Evolutionary conservation across 2,888 invertebrate species (phyloP).

Genomic region (Trichopria drosophilae): DNA sequence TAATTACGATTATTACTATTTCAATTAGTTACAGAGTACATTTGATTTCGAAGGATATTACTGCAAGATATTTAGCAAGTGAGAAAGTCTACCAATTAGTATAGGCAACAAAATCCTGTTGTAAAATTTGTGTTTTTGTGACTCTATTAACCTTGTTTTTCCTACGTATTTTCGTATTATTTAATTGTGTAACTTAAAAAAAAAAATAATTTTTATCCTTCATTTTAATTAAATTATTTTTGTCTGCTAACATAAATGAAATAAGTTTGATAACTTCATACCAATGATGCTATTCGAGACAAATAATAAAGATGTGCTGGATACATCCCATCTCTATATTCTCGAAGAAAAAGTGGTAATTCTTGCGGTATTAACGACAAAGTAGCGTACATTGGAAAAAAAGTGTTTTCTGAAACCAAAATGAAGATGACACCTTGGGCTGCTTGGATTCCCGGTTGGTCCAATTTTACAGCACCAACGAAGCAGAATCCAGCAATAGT

Average conservation of each 20-base stretch:
- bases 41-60: slow-evolving; percentile 2
- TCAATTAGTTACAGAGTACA: too few species aligned
- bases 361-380: slow-evolving; percentile 80
- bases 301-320: slow-evolving; percentile 78
- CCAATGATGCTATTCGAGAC: slow-evolving; percentile 78
- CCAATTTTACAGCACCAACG: slow-evolving; percentile 70
- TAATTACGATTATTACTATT: too few species aligned
- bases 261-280: slow-evolving; percentile 58
- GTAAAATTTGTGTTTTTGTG: too few species aligned
- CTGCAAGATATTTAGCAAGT: too few species aligned
- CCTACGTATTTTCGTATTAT: too few species aligned
- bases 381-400: slow-evolving; percentile 88
- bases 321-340: slow-evolving; percentile 82
- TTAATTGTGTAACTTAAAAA: too few species aligned
- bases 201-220: slow-evolving; percentile 1
- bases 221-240: background rate
- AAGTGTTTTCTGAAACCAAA: slow-evolving; percentile 87
- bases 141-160: too few species aligned
- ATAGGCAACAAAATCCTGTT: too few species aligned
- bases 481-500: slow-evolving; percentile 84
- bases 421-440: slow-evolving; percentile 87
- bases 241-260: too few species aligned
- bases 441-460: slow-evolving; percentile 83
- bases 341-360: slow-evolving; percentile 79
- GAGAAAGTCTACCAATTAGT: too few species aligned